Base-by-base conservation (phyloP, 2,797 vertebrate species). In the Falco berigora region DNA sequence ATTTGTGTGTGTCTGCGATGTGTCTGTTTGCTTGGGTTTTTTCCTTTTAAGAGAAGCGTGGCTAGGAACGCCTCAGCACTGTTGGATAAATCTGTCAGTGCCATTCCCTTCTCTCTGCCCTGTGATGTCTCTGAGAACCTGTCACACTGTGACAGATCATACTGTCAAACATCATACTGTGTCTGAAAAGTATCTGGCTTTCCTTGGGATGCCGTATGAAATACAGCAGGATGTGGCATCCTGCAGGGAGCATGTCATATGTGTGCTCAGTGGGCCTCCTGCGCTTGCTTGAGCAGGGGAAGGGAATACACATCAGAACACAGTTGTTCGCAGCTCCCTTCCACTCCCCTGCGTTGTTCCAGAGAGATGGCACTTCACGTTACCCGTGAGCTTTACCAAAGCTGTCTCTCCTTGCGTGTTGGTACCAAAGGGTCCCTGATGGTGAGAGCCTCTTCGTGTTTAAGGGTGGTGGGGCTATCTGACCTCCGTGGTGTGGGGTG, bases 211-310 rank as follows among this genome's bases (percentile, higher is more conserved):
- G 94, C 89, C 0, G 30, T 49, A 28, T 72, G 85, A 92, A 88
- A 50, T 75, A 50, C 0, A 3, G 78, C 91, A 86, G 92, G 92
- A 94, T 96, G 87, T 93, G 92, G 87, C 82, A 94, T 96, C 96
- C 96, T 95, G 92, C 83, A n/a, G 94, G 84, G 92, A 89, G 80
- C 83, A 3, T 22, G 86, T 93, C 66, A 13, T 63, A 13, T 63
- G 64, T 69, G 82, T n/a, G 58, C 92, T 95, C 8, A 0, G 55
- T 78, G 32, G 92, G 92, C 77, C 86, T 93, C 80, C 83, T 73
- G 86, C 4, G 0, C 25, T 55, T 59, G 73, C 92, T 72, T 12
- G 68, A 85, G 85, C 68, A 56, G 92, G 61, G 92, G 78, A 77
- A 59, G 95, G 84, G 86, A 94, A 76, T 27, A 49, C 84, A 79